phyloP scores from a whole-genome alignment of 1,140 invertebrate species.

The Pogonus chalceus region DNA sequence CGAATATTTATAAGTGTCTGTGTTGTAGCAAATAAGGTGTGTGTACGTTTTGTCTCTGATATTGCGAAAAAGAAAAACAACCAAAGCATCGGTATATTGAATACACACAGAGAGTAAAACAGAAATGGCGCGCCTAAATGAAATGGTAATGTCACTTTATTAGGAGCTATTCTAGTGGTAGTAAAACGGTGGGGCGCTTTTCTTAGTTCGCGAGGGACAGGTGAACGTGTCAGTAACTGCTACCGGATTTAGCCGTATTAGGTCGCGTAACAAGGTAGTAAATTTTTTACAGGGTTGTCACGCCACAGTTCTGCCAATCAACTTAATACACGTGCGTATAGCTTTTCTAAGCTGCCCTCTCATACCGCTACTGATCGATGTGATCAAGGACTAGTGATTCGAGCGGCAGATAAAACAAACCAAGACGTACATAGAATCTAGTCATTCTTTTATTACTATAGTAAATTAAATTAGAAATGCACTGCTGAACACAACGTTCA shows the following conservation, averaged over 20 bases:
- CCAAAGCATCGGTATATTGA: background rate
- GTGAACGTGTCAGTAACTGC: conserved; percentile 1
- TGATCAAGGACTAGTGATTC: background rate
- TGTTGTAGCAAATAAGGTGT: no score
- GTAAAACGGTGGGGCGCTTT: background rate
- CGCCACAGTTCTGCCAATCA: background rate
- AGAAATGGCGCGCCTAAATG: background rate
- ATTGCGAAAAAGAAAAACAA: background rate
- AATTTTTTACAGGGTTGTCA: background rate
- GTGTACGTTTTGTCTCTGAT: background rate
- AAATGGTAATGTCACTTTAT: conserved; percentile 5
- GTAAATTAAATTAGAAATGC: background rate
- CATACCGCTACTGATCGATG: background rate
- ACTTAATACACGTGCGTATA: background rate
- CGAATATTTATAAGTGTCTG: no score
- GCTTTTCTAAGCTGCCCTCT: background rate
- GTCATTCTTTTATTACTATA: background rate
- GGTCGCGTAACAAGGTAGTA: conserved; percentile 1
- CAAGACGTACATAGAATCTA: background rate
- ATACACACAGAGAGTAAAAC: background rate
- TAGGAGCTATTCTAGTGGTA: background rate
- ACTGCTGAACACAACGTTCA: background rate
- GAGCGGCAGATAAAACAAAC: background rate
- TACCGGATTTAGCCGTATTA: background rate
- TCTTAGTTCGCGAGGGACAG: background rate